Evolutionary conservation across 2,113 vertebrate species (phyloP).

Genomic region (Setophaga coronata): DNA sequence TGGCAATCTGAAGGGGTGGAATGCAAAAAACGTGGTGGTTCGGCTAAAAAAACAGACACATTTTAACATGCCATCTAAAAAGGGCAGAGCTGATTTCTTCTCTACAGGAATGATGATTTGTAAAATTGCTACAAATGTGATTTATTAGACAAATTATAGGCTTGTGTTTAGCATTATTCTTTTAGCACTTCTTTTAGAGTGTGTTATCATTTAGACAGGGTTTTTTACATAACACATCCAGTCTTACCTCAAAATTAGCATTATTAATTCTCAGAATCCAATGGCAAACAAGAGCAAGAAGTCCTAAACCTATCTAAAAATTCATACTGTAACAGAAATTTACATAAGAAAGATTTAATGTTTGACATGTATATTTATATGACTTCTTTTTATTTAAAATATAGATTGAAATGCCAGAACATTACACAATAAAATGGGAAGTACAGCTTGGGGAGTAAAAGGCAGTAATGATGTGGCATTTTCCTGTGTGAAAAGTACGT

Average conservation of each 20-base stretch:
- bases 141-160: background rate
- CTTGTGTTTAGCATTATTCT: background rate
- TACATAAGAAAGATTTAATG: background rate
- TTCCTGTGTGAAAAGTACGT: background rate
- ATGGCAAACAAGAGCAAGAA: background rate
- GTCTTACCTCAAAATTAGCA: background rate
- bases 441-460: background rate
- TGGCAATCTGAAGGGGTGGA: background rate
- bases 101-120: background rate
- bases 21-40: background rate
- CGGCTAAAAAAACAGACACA: background rate
- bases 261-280: background rate
- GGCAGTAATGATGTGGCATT: background rate
- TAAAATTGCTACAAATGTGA: conserved; percentile 5
- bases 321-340: background rate
- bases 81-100: conserved; percentile 1
- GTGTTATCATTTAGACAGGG: background rate
- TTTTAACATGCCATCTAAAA: conserved; percentile 41
- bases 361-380: background rate
- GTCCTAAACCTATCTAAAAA: background rate
- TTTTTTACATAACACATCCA: background rate
- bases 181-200: background rate
- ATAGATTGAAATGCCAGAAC: background rate
- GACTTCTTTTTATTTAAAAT: background rate
- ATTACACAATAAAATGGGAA: background rate